Conservation (phyloP, 2,797 vertebrate species). For the Neoniphon sammara region DNA sequence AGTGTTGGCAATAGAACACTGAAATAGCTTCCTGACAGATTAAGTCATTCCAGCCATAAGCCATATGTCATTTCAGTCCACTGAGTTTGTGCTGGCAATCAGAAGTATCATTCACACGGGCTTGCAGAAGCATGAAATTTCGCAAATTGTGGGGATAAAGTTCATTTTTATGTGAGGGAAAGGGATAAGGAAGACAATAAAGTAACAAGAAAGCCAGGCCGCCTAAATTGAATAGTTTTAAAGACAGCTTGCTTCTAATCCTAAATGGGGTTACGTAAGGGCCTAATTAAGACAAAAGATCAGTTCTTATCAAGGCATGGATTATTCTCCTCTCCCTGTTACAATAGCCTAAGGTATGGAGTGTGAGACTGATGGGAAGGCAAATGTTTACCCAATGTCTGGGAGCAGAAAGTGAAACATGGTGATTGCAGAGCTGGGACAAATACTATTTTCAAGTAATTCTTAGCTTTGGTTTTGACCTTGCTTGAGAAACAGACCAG, state of each 20-base stretch:
- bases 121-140: slow-evolving; percentile 22
- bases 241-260: slow-evolving; percentile 25
- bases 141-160: not conserved
- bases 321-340: slow-evolving; percentile 42
- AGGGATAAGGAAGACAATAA: slow-evolving; percentile 9
- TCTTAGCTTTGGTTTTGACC: not conserved
- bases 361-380: not conserved
- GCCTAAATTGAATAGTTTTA: slow-evolving; percentile 13
- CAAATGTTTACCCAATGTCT: not conserved
- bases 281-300: slow-evolving; percentile 41
- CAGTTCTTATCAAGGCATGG: slow-evolving; percentile 33
- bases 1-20: no score
- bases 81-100: not conserved
- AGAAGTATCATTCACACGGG: slow-evolving; percentile 7
- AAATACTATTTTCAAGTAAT: not conserved
- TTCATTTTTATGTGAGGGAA: slow-evolving; percentile 7
- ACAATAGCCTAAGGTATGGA: slow-evolving; percentile 2
- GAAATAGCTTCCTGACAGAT: no score
- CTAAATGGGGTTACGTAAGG: slow-evolving; percentile 29
- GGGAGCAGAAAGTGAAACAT: not conserved
- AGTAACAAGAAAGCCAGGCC: not conserved
- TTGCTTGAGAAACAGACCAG: not conserved
- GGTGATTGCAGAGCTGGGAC: not conserved
- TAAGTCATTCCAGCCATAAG: no score
- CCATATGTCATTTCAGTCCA: slow-evolving; percentile 3